Evolutionary conservation across 2,888 invertebrate genomes (phyloP).

Genomic region (Cistogaster globosa): DNA sequence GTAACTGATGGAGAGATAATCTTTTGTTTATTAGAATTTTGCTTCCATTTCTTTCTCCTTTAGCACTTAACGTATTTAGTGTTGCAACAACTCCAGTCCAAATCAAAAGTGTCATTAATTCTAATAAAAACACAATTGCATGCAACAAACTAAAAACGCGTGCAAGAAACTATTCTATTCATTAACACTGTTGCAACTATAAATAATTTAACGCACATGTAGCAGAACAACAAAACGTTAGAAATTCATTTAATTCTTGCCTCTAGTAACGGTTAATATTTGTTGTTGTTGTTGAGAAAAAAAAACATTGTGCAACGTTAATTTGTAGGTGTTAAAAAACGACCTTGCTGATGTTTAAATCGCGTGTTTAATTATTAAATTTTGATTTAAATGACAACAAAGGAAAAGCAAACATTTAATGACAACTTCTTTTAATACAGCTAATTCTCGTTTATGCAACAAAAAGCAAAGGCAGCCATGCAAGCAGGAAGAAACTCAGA

Average conservation of each 20-base stretch:
- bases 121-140: background rate
- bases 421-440: slow-evolving; percentile 21
- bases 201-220: slow-evolving; percentile 58
- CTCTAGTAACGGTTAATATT: slow-evolving; percentile 46
- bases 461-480: slow-evolving; percentile 34
- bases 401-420: slow-evolving; percentile 27
- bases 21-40: too few species aligned
- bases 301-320: slow-evolving; percentile 36
- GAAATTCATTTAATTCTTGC: background rate
- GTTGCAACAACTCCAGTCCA: background rate
- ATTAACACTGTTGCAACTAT: background rate
- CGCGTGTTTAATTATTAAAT: slow-evolving; percentile 59
- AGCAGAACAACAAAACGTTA: slow-evolving; percentile 61
- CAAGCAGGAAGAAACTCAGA: slow-evolving; percentile 9
- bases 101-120: too few species aligned
- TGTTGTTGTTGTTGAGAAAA: background rate
- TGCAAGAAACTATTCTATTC: background rate
- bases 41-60: too few species aligned
- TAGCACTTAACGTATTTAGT: too few species aligned
- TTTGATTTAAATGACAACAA: slow-evolving; percentile 30
- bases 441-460: background rate
- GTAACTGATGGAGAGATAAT: too few species aligned
- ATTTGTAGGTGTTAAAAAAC: slow-evolving; percentile 66
- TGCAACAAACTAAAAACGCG: background rate
- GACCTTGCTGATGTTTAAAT: slow-evolving; percentile 66